Base-by-base conservation (phyloP, 2,797 vertebrate species). In the Pangasius djambal region DNA sequence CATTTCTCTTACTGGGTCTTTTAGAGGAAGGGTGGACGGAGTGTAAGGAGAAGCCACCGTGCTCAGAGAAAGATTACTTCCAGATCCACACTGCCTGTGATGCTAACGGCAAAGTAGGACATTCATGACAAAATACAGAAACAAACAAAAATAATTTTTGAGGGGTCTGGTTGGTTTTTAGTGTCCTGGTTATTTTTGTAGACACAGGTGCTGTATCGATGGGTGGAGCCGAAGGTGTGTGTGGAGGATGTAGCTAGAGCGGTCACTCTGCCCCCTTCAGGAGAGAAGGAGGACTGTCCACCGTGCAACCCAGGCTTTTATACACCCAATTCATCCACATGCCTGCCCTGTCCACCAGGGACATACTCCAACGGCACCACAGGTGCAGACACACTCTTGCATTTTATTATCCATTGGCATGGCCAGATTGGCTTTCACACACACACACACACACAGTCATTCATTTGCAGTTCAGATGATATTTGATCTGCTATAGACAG, bases 221-320 rank as follows among this genome's bases (percentile, higher is more conserved):
- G 99, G 99, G 97, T 99, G 75, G 96, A 98, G 91, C 98, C 99
- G 3, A 98, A 98, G 96, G 97, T 99, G 93, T 99, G 99, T 92
- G 93, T 97, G 89, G 98, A 98, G 16, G 81, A 87, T 70, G 93
- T 97, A 16, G 83, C 94, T 0, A 93, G 95, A 88, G 97, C 98
- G 0, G 92, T 97, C 91, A 92, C 91, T 0, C 93, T 99, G 86
- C 98, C 98, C 92, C 96, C 97, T 88, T 97, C 97, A 92, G 98
- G 98, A 86, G 95, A 97, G 63, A 97, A 96, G 90, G 96, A 98
- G 94, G 95, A 97, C 57, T 99, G 99, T 90, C 98, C 99, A 0
- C 98, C 98, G 6, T 99, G 98, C 92, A 99, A 99, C 92, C 98
- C 98, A 4, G 98, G 99, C 81, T 99, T 99, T 95, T 98, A 97